Percentiles rank a stretch among this genome's conserved stretches.
phyloP scores from a whole-genome alignment of 1,140 invertebrate genomes.

The Marisa cornuarietis region DNA sequence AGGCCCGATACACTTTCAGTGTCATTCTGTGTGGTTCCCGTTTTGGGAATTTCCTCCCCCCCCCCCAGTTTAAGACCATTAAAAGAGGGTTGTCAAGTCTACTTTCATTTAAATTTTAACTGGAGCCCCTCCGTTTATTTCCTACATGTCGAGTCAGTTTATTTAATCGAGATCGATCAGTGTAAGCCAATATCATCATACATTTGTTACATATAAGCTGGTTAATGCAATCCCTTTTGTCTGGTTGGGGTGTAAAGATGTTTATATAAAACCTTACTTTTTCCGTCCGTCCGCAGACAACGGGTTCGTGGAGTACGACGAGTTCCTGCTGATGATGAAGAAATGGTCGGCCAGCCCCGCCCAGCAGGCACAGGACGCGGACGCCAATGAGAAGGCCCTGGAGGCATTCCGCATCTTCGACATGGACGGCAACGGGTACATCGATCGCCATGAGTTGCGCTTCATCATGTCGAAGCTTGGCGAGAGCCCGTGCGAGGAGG shows the following conservation, averaged over 20 bases:
- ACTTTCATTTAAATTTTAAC: too few relatives aligned
- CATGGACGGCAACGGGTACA: slow-evolving; percentile 63
- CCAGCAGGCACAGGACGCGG: slow-evolving; percentile 24
- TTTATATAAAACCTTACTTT: not conserved
- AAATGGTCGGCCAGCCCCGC: slow-evolving; percentile 41
- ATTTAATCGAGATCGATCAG: too few relatives aligned
- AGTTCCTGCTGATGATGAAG: slow-evolving; percentile 58
- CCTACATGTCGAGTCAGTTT: too few relatives aligned
- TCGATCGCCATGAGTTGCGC: slow-evolving; percentile 59
- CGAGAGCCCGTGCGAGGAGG: slow-evolving; percentile 57
- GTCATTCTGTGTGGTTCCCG: too few relatives aligned
- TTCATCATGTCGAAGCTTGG: slow-evolving; percentile 58
- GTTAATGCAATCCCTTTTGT: too few relatives aligned
- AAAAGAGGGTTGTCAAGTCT: too few relatives aligned
- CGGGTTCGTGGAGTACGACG: slow-evolving; percentile 60
- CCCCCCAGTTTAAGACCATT: too few relatives aligned
- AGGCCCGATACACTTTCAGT: too few relatives aligned
- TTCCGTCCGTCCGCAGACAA: slow-evolving; percentile 44
- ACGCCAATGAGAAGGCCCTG: slow-evolving; percentile 38
- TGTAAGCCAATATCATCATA: too few relatives aligned
- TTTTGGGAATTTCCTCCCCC: too few relatives aligned
- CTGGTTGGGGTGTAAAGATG: not conserved
- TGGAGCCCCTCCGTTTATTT: too few relatives aligned
- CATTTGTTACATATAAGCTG: not conserved
- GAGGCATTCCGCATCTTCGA: slow-evolving; percentile 60